Percentiles rank a stretch among this genome's conserved stretches.
Evolutionary conservation across 2,888 invertebrate genomes (phyloP).

Genomic region (Dasypogon diadema): DNA sequence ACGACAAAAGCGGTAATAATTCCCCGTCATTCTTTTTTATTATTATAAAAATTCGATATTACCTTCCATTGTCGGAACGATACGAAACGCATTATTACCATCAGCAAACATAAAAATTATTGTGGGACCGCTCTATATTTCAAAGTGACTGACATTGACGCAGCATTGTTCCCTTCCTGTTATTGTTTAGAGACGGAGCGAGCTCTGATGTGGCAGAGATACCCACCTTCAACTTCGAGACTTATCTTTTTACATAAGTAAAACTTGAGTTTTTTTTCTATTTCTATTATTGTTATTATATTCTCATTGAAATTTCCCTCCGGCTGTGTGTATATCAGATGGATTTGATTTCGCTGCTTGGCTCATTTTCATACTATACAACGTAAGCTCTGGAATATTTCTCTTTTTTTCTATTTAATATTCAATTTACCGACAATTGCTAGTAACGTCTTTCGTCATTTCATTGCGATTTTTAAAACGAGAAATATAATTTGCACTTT

Average conservation of each 20-base stretch:
- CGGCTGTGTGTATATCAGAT: neutral
- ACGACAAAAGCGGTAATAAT: constrained; percentile 32
- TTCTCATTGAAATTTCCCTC: constrained; percentile 47
- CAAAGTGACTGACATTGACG: constrained; percentile 49
- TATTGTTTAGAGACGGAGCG: constrained; percentile 28
- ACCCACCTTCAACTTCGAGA: constrained; percentile 29
- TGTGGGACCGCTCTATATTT: constrained; percentile 50
- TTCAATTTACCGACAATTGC: neutral
- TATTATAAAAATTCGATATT: constrained; percentile 50
- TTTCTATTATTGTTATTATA: constrained; percentile 48
- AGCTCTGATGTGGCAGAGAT: constrained; percentile 21
- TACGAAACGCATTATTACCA: constrained; percentile 49
- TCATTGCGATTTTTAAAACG: neutral
- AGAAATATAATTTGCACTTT: neutral
- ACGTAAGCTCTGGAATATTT: neutral
- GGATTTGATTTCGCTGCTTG: neutral
- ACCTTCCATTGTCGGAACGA: constrained; percentile 38
- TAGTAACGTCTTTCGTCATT: neutral
- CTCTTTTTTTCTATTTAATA: neutral
- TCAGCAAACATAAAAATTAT: constrained; percentile 45
- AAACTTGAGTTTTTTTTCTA: constrained; percentile 4
- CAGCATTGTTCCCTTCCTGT: constrained; percentile 50
- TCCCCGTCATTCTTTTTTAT: constrained; percentile 13
- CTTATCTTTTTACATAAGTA: constrained; percentile 41
- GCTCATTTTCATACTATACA: neutral